These are phyloP conservation scores for Bugula neritina DNA, from an alignment of 2,888 invertebrate species.

Conservation along the genomic window DNA sequence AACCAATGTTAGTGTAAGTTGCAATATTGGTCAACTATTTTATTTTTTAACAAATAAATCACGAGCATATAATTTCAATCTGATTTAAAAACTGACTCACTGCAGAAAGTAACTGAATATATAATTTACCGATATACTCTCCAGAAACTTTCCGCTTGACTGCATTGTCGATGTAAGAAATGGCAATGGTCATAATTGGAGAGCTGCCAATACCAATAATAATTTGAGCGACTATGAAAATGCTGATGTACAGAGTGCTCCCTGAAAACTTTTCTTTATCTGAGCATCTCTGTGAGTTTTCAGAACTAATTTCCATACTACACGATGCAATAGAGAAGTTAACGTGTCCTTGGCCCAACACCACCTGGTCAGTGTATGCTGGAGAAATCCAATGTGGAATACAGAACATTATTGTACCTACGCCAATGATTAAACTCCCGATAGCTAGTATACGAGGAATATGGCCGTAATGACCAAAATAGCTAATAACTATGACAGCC, in stretches of 20 bases:
- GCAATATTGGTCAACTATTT: no score
- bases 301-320: neutral
- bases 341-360: slow-evolving; percentile 22
- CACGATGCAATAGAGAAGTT: neutral
- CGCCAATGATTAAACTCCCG: slow-evolving; percentile 68
- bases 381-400: slow-evolving; percentile 71
- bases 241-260: slow-evolving; percentile 66
- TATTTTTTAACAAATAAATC: no score
- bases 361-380: neutral
- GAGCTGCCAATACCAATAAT: slow-evolving; percentile 87
- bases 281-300: slow-evolving; percentile 23
- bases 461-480: slow-evolving; percentile 82
- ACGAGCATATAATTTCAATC: no score
- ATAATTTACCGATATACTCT: slow-evolving; percentile 86
- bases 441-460: slow-evolving; percentile 92
- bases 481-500: slow-evolving; percentile 90
- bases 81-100: no score
- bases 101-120: no score
- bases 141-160: slow-evolving; percentile 86
- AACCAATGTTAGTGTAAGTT: no score
- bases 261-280: slow-evolving; percentile 39
- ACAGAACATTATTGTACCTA: slow-evolving; percentile 85
- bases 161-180: slow-evolving; percentile 91
- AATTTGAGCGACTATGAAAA: slow-evolving; percentile 83
- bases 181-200: slow-evolving; percentile 75